Evolutionary conservation across 1,140 invertebrate species (phyloP).

Genomic region (Piezodorus guildinii): DNA sequence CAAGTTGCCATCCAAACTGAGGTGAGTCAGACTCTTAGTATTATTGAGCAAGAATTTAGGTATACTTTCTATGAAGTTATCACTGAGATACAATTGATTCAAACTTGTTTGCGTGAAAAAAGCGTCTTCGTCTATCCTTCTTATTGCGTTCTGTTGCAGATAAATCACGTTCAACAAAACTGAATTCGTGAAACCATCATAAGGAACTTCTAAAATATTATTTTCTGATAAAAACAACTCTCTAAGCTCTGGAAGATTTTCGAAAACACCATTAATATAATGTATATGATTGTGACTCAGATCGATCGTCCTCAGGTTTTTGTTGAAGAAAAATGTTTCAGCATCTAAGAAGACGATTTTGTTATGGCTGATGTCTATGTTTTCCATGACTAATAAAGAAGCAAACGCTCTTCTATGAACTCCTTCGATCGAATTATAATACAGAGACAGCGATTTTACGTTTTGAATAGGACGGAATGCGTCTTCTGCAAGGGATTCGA

Average conservation of each 20-base stretch:
- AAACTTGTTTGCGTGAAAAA: constrained; percentile 60
- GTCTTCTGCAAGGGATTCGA: constrained; percentile 57
- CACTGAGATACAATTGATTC: constrained; percentile 70
- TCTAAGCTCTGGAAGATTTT: constrained; percentile 58
- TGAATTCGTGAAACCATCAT: constrained; percentile 68
- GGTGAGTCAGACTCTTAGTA: constrained; percentile 60
- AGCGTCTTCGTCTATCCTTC: constrained; percentile 57
- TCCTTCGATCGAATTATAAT: constrained; percentile 67
- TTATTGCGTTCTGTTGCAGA: constrained; percentile 75
- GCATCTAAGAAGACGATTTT: constrained; percentile 62
- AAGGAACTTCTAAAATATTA: constrained; percentile 72
- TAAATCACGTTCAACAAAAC: constrained; percentile 66
- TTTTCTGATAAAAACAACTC: constrained; percentile 80
- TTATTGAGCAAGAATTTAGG: constrained; percentile 59
- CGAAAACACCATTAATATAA: constrained; percentile 67
- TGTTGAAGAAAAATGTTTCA: constrained; percentile 59
- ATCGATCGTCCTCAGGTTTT: constrained; percentile 65
- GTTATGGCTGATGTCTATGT: constrained; percentile 77
- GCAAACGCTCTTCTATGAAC: constrained; percentile 66
- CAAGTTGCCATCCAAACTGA: constrained; percentile 84
- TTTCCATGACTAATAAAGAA: constrained; percentile 59
- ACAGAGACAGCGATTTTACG: constrained; percentile 64
- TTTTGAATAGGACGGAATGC: constrained; percentile 68
- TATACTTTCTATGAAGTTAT: constrained; percentile 70
- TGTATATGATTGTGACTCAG: constrained; percentile 82